Percentiles rank a stretch among this genome's conserved stretches.
Evolutionary conservation across 30 jellyfish, hydroid and myxozoan genomes (phyloP).

Genomic region (Catostylus mosaicus): DNA sequence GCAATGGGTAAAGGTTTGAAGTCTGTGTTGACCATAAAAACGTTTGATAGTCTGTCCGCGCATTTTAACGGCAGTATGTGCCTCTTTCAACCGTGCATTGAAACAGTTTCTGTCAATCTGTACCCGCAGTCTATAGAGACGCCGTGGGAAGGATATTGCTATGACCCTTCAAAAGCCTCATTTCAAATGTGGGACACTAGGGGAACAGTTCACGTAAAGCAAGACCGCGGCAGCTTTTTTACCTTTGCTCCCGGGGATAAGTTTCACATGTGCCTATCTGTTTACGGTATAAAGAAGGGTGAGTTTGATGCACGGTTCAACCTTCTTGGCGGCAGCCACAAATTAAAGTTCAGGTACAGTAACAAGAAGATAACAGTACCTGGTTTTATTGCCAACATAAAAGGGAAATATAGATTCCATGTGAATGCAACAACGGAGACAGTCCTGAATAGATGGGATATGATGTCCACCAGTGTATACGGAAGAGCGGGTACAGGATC

Average conservation of each 20-base stretch:
- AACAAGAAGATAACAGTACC: slow-evolving; percentile 25
- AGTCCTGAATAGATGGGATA: slow-evolving; percentile 66
- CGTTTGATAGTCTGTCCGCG: slow-evolving; percentile 51
- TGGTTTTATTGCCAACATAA: slow-evolving; percentile 13
- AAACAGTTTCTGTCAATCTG: slow-evolving; percentile 30
- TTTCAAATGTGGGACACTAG: slow-evolving; percentile 89
- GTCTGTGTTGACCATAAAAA: slow-evolving; percentile 15
- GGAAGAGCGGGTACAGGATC: slow-evolving; percentile 68
- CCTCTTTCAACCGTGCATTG: slow-evolving; percentile 80
- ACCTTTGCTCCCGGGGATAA: slow-evolving; percentile 47
- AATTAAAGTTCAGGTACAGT: slow-evolving; percentile 13
- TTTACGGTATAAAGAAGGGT: slow-evolving; percentile 76
- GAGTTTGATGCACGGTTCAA: slow-evolving; percentile 40
- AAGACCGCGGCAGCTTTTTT: slow-evolving; percentile 65
- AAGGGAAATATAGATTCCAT: slow-evolving; percentile 67
- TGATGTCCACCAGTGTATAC: slow-evolving; percentile 40
- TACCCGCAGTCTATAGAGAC: slow-evolving; percentile 60
- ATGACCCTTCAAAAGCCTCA: slow-evolving; percentile 74
- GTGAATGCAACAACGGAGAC: slow-evolving; percentile 72
- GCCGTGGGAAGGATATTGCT: slow-evolving; percentile 75
- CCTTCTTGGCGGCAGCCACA: slow-evolving; percentile 48
- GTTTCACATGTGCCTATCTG: slow-evolving; percentile 58
- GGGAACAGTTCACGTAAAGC: slow-evolving; percentile 28
- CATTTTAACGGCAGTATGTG: slow-evolving; percentile 81
- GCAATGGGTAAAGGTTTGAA: slow-evolving; percentile 47